Percentiles rank a stretch among this genome's conserved stretches.
Conservation (phyloP, 2,888 invertebrate genomes). For the Sepiola atlantica region DNA sequence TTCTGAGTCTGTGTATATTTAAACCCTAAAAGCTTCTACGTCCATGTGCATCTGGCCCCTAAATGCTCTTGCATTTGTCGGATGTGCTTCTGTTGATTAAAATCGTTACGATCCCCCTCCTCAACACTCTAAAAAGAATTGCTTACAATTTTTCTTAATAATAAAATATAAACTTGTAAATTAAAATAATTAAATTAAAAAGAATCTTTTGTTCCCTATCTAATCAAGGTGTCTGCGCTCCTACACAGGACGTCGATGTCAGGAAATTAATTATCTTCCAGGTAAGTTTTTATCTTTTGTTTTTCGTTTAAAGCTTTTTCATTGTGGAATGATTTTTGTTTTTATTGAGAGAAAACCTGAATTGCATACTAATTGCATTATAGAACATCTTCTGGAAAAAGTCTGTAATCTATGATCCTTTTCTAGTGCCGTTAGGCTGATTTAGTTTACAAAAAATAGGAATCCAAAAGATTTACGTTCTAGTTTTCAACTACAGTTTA, state of each 20-base stretch:
- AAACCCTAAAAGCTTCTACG: no score
- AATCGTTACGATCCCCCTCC: no score
- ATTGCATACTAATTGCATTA: background rate
- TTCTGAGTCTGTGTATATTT: no score
- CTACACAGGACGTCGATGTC: background rate
- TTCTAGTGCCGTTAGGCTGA: background rate
- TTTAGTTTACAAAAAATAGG: background rate
- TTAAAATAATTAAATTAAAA: background rate
- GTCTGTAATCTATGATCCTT: background rate
- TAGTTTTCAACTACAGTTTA: no score
- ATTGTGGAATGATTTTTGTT: no score
- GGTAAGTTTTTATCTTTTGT: background rate
- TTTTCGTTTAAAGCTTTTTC: no score
- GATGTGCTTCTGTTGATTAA: no score
- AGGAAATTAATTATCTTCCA: conserved; percentile 14
- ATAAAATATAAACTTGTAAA: background rate
- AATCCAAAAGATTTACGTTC: background rate
- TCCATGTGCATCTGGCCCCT: no score
- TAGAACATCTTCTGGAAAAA: background rate
- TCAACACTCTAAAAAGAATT: background rate
- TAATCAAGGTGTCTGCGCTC: background rate
- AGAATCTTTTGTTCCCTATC: background rate
- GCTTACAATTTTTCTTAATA: background rate
- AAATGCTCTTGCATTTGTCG: no score
- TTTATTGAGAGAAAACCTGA: no score